phyloP scores from a whole-genome alignment of 2,113 vertebrate genomes.

The Osmerus eperlanus region DNA sequence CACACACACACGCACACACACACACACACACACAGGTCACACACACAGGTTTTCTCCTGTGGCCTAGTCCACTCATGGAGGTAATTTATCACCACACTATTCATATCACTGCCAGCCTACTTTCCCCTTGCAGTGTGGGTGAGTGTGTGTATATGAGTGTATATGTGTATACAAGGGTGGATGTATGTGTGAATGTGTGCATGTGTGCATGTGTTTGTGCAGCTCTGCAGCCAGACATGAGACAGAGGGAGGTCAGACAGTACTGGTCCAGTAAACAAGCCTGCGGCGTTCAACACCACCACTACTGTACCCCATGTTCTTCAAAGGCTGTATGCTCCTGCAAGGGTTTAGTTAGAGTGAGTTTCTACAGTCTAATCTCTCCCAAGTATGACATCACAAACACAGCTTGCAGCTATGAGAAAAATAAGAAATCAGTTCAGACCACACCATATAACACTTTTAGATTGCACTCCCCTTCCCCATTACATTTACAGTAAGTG shows the following conservation, averaged over 20 bases:
- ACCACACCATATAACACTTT: too few relatives aligned
- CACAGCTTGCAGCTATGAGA: too few relatives aligned
- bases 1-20: neutral
- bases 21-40: constrained; percentile 2
- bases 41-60: constrained; percentile 38
- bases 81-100: constrained; percentile 61
- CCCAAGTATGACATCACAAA: too few relatives aligned
- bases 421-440: too few relatives aligned
- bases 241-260: constrained; percentile 27
- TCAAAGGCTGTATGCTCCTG: too few relatives aligned
- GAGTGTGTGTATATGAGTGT: neutral
- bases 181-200: neutral
- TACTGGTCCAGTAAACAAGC: constrained; percentile 51
- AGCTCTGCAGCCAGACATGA: neutral
- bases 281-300: constrained; percentile 29
- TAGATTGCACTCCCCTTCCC: too few relatives aligned
- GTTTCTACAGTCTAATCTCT: too few relatives aligned
- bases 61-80: constrained; percentile 36
- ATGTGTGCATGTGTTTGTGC: too few relatives aligned
- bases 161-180: neutral
- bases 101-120: constrained; percentile 55
- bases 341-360: too few relatives aligned
- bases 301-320: neutral
- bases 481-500: too few relatives aligned
- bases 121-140: constrained; percentile 30